phyloP scores from a whole-genome alignment of 1,140 invertebrate species.

The Trichoplusia ni region DNA sequence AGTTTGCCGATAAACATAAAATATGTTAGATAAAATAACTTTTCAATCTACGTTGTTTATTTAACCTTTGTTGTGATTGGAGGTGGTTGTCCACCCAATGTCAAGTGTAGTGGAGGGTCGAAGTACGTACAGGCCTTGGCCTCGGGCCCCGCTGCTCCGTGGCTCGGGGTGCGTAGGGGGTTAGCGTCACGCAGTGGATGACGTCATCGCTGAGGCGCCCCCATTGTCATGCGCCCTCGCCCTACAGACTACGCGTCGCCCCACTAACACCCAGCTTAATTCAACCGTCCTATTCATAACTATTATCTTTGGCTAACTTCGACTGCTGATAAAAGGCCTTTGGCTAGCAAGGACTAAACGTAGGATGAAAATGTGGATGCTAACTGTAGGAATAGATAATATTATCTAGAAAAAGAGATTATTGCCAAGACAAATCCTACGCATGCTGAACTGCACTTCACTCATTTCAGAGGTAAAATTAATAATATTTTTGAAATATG shows the following conservation, averaged over 20 bases:
- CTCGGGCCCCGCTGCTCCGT: too few relatives aligned
- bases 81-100: conserved; percentile 43
- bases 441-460: too few relatives aligned
- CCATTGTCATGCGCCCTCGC: conserved; percentile 34
- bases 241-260: conserved; percentile 33
- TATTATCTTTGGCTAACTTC: too few relatives aligned
- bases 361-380: too few relatives aligned
- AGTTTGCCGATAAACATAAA: not conserved
- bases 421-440: too few relatives aligned
- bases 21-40: not conserved
- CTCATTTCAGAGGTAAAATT: too few relatives aligned
- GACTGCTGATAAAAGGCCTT: too few relatives aligned
- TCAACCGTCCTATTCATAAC: not conserved
- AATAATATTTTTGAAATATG: not conserved
- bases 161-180: conserved; percentile 48
- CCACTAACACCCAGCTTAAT: not conserved
- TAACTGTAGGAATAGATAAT: too few relatives aligned
- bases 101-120: conserved; percentile 52
- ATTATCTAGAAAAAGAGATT: too few relatives aligned
- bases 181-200: conserved; percentile 45
- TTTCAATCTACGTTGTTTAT: not conserved
- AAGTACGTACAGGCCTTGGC: conserved; percentile 47
- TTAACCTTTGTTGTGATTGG: conserved; percentile 8
- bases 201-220: conserved; percentile 35
- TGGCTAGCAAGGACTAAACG: too few relatives aligned